These are phyloP conservation scores for Zoanthus sociatus DNA, from an alignment of 92 coral and sea anemone species.

Conservation along the genomic window DNA sequence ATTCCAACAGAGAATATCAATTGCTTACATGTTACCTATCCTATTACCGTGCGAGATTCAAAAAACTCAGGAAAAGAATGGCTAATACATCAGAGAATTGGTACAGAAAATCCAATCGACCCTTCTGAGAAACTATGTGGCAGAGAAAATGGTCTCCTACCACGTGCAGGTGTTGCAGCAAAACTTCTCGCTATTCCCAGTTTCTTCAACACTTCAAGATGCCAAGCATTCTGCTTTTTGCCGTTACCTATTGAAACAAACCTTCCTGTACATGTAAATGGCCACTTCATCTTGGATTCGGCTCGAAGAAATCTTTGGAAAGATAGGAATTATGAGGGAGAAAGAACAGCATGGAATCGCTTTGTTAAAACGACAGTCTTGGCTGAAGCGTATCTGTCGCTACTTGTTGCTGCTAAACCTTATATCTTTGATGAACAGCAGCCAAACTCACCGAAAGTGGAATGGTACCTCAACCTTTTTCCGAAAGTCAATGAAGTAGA, in stretches of 20 bases:
- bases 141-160: slow-evolving; percentile 73
- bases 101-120: slow-evolving; percentile 20
- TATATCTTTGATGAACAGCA: slow-evolving; percentile 31
- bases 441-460: slow-evolving; percentile 12
- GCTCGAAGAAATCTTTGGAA: slow-evolving; percentile 89
- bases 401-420: slow-evolving; percentile 69
- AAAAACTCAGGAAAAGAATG: slow-evolving; percentile 53
- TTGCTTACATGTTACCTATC: slow-evolving; percentile 69
- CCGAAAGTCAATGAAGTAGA: slow-evolving; percentile 14
- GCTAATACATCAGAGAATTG: slow-evolving; percentile 83
- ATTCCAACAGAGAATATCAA: slow-evolving; percentile 59
- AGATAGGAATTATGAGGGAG: slow-evolving; percentile 61
- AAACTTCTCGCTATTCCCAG: slow-evolving; percentile 40
- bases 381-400: slow-evolving; percentile 71
- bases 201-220: background rate
- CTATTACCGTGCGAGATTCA: slow-evolving; percentile 63
- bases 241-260: slow-evolving; percentile 78
- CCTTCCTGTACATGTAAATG: slow-evolving; percentile 95
- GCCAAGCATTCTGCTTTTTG: slow-evolving; percentile 81
- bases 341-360: slow-evolving; percentile 75
- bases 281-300: slow-evolving; percentile 88
- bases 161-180: slow-evolving; percentile 93
- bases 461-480: slow-evolving; percentile 21
- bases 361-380: slow-evolving; percentile 72
- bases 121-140: slow-evolving; percentile 69